Evolutionary conservation across 2,888 invertebrate genomes (phyloP), one percentile per base, ranked within the genome.

Genomic region (Parthenolecanium corni): DNA sequence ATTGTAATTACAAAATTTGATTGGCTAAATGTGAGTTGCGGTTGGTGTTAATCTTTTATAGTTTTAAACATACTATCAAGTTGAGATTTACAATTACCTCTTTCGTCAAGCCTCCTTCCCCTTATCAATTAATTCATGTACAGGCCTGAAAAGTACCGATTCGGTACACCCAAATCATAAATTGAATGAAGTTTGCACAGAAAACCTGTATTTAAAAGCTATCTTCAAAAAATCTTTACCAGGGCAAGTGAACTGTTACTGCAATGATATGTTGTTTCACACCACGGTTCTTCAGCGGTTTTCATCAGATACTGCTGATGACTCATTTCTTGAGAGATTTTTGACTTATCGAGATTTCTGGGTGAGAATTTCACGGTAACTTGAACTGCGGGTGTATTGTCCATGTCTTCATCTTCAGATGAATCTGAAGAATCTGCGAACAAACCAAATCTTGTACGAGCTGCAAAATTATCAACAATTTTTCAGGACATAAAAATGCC

Each of bases 281-380:
- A 51, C 61, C 61, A 61, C 3, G 61, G 61, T 51, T 61, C 61
- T 61, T 61, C 61, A 51, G 61, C 51, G n/a, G 21, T 40, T 40
- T 61, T 61, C 3, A 9, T 51, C 16, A 61, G 23, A 51, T 61
- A 36, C 14, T 61, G 61, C 16, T 61, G 61, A 40, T 61, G 61
- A 51, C 61, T 61, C 20, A 31, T n/a, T 40, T 61, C 61, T 40
- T 61, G 61, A 49, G 61, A 61, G 16, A 49, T 61, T 51, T 61
- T 61, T 1, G 61, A n/a, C 21, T 49, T 61, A 31, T 61, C 61
- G 21, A 14, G 20, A 23, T 40, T 61, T 38, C 38, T 61, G 3
- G 47, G 61, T 16, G 61, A 51, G 23, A 61, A 61, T 40, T 61
- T 61, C 11, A 61, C 61, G 6, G 61, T 61, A 36, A 61, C 61